Evolutionary conservation across 2,888 invertebrate genomes (phyloP).

Genomic region (Drosophila niveifrons): DNA sequence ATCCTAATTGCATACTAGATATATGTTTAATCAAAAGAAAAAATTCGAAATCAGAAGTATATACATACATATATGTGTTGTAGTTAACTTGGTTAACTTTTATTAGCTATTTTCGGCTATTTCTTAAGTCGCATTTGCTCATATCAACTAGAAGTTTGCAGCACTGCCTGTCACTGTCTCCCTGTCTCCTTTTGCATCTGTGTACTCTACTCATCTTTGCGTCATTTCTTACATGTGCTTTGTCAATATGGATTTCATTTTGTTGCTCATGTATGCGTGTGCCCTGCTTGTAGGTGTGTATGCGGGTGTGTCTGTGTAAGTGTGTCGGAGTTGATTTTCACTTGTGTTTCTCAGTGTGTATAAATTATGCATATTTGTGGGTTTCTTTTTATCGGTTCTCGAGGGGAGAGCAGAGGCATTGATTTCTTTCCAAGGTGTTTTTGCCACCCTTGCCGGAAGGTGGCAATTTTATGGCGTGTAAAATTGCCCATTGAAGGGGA

Average conservation of each 20-base stretch:
- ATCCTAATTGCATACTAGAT: too few species aligned
- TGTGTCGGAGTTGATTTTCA: slow-evolving; percentile 51
- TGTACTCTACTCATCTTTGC: slow-evolving; percentile 15
- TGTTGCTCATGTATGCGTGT: slow-evolving; percentile 40
- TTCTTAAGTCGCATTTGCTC: too few species aligned
- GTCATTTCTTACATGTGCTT: slow-evolving; percentile 35
- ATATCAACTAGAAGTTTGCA: not conserved
- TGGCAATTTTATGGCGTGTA: slow-evolving; percentile 67
- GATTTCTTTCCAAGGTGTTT: slow-evolving; percentile 53
- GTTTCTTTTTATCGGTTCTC: slow-evolving; percentile 35
- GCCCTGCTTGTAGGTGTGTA: not conserved
- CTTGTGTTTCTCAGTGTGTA: slow-evolving; percentile 50
- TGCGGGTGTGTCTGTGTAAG: slow-evolving; percentile 11
- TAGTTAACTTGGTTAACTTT: too few species aligned
- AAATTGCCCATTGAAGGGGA: slow-evolving; percentile 50
- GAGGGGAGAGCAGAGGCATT: slow-evolving; percentile 43
- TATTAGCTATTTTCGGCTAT: too few species aligned
- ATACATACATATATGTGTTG: too few species aligned
- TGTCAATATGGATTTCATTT: slow-evolving; percentile 68
- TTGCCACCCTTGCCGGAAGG: slow-evolving; percentile 17
- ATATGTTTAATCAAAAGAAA: too few species aligned
- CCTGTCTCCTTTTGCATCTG: slow-evolving; percentile 15
- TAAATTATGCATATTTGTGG: slow-evolving; percentile 74
- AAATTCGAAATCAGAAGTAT: too few species aligned
- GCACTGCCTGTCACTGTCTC: not conserved